phyloP scores from a whole-genome alignment of 2,113 vertebrate genomes.

The Capricornis sumatraensis region DNA sequence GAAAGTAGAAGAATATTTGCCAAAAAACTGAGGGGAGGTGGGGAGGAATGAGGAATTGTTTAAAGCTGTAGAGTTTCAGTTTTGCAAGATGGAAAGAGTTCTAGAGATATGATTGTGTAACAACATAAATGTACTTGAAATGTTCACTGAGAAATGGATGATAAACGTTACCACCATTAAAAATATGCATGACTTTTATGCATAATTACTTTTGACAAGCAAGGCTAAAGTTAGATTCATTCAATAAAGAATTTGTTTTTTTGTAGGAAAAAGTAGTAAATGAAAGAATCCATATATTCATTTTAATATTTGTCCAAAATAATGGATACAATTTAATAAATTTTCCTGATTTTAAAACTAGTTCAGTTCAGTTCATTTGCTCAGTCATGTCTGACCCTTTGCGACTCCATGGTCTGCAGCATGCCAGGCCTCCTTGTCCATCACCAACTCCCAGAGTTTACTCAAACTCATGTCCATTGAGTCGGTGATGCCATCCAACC shows the following conservation, averaged over 20 bases:
- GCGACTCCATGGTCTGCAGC: not conserved
- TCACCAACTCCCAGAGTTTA: not conserved
- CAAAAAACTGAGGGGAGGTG: not conserved
- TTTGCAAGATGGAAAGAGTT: not conserved
- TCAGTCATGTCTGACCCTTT: not conserved
- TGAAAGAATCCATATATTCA: not conserved
- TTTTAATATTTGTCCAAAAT: not conserved
- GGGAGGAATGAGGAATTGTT: not conserved
- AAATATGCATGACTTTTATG: not conserved
- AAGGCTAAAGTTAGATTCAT: not conserved
- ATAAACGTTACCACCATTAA: not conserved
- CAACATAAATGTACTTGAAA: not conserved
- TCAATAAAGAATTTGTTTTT: not conserved
- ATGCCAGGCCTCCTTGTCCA: not conserved
- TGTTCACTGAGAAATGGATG: not conserved
- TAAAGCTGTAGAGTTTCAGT: not conserved
- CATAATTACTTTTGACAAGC: not conserved
- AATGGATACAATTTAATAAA: not conserved
- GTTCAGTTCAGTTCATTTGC: accelerated
- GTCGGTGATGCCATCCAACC: not conserved
- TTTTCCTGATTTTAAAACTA: not conserved
- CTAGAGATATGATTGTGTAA: not conserved
- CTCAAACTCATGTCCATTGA: not conserved
- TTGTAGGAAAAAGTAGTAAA: not conserved
- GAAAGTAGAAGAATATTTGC: not conserved